Evolutionary conservation across 2,113 vertebrate genomes (phyloP), one percentile per base, ranked within the genome.

Genomic region (Embiotoca jacksoni): DNA sequence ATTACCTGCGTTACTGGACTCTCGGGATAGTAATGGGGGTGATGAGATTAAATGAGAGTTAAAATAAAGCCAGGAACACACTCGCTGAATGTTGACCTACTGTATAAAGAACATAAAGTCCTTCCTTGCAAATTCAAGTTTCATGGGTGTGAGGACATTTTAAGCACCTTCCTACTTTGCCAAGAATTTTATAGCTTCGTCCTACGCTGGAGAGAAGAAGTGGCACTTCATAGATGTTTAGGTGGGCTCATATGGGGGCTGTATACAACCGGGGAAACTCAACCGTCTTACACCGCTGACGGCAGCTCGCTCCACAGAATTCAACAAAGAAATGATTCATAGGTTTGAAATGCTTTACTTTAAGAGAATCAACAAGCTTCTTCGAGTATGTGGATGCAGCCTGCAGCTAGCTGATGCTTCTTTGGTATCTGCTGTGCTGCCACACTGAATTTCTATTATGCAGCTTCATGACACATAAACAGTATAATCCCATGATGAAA

Each of bases 1-100:
- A 77, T 58, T 70, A 85, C 62, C 85, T 83, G 60, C 16, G 13
- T 76, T 76, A 84, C 69, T 52, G 64, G 72, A 65, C 73, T 72
- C 86, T 16, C 54, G 75, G 70, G 83, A 69, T 56, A 52, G 59
- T 72, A 72, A 73, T 82, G 57, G 47, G 55, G 55, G 53, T 77
- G 80, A 81, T 59, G 81, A 74, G 78, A 81, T 85, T 61, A 50
- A 30, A 47, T 47, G 23, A 44, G 84, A 73, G 68, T 78, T 79
- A 72, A 61, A 71, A 59, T 70, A 31, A 81, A 55, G 53, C 60
- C 15, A 9, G 14, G 9, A 73, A 72, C 57, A 44, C 37, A 52
- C 14, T 74, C 41, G 35, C 14, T 65, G 59, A 75, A 30, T 58
- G 57, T 49, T 50, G 13, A 32, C 23, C 55, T 35, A 0, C 44